These are phyloP conservation scores for Telmatochromis sp. DNA, from an alignment of 2,113 vertebrate species.

Conservation along the genomic window DNA sequence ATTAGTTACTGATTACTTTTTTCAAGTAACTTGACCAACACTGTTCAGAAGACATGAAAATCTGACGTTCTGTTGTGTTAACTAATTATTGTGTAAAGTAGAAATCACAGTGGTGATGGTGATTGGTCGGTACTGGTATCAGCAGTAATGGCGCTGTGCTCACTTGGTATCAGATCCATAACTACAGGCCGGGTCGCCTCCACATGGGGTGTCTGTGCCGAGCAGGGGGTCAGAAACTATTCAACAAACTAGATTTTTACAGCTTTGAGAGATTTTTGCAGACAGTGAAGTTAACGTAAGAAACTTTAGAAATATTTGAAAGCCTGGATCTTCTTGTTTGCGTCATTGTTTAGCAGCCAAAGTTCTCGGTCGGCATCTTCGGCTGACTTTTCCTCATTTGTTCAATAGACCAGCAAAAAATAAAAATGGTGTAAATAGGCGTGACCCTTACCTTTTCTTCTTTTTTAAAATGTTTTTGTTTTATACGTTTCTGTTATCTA, in stretches of 20 bases:
- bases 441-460: background rate
- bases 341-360: background rate
- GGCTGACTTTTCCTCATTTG: background rate
- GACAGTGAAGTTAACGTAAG: background rate
- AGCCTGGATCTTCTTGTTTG: background rate
- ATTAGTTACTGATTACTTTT: too few relatives aligned
- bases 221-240: fast-evolving
- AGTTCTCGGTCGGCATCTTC: fast-evolving
- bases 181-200: background rate
- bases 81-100: background rate
- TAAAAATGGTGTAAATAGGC: background rate
- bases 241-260: fast-evolving
- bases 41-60: background rate
- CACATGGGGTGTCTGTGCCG: background rate
- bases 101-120: background rate
- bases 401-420: background rate
- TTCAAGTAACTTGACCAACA: too few relatives aligned
- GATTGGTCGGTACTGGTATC: background rate
- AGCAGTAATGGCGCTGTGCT: background rate
- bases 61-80: background rate
- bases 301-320: background rate
- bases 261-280: background rate
- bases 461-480: fast-evolving
- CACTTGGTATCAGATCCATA: background rate
- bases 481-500: fast-evolving